Evolutionary conservation across 2,888 invertebrate species (phyloP).

Genomic region (Lamproptera curius): DNA sequence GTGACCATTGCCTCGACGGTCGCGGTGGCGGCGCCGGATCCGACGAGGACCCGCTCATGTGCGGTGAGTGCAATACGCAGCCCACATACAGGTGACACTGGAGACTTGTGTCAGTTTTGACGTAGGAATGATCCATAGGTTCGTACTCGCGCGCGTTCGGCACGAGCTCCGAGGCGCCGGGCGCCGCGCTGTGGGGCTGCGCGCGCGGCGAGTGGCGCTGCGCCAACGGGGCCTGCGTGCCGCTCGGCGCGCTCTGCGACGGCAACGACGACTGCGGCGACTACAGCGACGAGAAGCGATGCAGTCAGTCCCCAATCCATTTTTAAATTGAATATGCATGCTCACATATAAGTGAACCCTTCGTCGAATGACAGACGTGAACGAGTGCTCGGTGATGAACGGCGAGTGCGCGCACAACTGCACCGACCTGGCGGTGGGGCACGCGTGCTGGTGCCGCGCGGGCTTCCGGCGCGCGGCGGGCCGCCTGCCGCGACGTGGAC

Average conservation of each 20-base stretch:
- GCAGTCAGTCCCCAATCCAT: slow-evolving; percentile 62
- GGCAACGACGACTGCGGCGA: slow-evolving; percentile 86
- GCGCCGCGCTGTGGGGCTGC: slow-evolving; percentile 53
- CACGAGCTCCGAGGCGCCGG: slow-evolving; percentile 75
- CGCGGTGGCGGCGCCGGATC: slow-evolving; percentile 75
- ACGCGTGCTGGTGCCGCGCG: slow-evolving; percentile 86
- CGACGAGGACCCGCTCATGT: slow-evolving; percentile 79
- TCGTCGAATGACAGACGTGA: slow-evolving; percentile 72
- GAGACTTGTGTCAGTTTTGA: slow-evolving; percentile 85
- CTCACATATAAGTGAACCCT: no score
- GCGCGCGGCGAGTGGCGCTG: slow-evolving; percentile 80
- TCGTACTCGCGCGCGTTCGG: slow-evolving; percentile 40
- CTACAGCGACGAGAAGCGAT: slow-evolving; percentile 80
- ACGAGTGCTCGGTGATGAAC: slow-evolving; percentile 82
- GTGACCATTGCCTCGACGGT: slow-evolving; percentile 83
- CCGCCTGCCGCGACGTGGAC: slow-evolving; percentile 86
- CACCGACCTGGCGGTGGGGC: slow-evolving; percentile 85
- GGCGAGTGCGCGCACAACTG: slow-evolving; percentile 87
- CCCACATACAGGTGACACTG: no score
- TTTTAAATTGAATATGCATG: no score
- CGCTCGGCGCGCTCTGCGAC: slow-evolving; percentile 82
- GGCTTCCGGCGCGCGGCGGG: slow-evolving; percentile 70
- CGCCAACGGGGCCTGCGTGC: slow-evolving; percentile 85
- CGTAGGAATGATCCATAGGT: slow-evolving; percentile 56
- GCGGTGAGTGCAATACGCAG: slow-evolving; percentile 70